phyloP scores from a whole-genome alignment of 2,113 vertebrate species.

The Halcyon senegalensis region DNA sequence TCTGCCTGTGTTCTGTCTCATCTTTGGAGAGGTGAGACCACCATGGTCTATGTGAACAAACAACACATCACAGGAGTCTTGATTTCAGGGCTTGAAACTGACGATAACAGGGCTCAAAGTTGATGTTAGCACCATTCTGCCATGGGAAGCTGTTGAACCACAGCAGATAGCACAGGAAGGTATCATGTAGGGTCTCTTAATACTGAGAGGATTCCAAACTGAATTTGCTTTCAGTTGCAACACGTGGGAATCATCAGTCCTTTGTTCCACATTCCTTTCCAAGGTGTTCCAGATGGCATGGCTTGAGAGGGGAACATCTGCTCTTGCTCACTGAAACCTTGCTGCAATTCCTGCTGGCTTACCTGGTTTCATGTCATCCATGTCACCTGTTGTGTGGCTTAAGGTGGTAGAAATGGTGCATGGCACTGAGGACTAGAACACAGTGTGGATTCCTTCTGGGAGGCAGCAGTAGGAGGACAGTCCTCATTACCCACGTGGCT shows the following conservation, averaged over 20 bases:
- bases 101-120: not conserved
- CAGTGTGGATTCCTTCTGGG: not conserved
- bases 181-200: not conserved
- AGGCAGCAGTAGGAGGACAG: not conserved
- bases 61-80: not conserved
- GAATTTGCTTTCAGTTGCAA: not conserved
- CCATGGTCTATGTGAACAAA: not conserved
- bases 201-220: not conserved
- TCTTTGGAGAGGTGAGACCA: accelerated
- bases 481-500: not conserved
- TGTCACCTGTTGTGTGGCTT: not conserved
- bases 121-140: not conserved
- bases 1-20: not conserved
- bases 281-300: not conserved
- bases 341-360: not conserved
- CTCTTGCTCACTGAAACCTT: not conserved
- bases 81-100: not conserved
- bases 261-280: not conserved
- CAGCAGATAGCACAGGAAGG: not conserved
- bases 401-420: not conserved
- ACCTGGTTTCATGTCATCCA: accelerated
- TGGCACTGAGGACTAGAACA: not conserved
- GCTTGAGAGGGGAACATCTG: not conserved
- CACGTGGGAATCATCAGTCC: not conserved
- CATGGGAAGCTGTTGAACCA: not conserved